Evolutionary conservation across 2,888 invertebrate species (phyloP).

Genomic region (Drosophila emarginata): DNA sequence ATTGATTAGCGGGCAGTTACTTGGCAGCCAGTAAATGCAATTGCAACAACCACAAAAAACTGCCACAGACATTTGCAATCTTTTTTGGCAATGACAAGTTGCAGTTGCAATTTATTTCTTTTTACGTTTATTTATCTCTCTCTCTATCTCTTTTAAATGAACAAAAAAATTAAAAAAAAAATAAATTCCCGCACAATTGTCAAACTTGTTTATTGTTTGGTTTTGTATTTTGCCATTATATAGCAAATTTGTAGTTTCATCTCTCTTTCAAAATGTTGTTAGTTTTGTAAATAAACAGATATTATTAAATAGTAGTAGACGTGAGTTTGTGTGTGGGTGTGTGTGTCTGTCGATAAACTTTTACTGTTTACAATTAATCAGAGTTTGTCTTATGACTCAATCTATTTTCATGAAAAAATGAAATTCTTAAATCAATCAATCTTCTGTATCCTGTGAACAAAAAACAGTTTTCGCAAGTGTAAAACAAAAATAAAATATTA

Average conservation of each 20-base stretch:
- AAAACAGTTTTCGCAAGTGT: too few relatives aligned
- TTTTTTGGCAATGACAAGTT: constrained; percentile 76
- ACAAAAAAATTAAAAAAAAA: constrained; percentile 26
- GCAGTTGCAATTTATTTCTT: constrained; percentile 39
- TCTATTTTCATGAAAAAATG: not conserved
- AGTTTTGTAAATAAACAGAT: not conserved
- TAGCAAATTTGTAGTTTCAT: constrained; percentile 31
- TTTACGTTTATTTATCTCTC: constrained; percentile 22
- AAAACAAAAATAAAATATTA: too few relatives aligned
- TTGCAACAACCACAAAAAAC: constrained; percentile 34
- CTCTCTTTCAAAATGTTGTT: constrained; percentile 36
- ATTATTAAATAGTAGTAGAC: not conserved
- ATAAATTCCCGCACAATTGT: constrained; percentile 61
- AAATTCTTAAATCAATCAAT: too few relatives aligned
- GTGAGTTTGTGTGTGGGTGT: too few relatives aligned
- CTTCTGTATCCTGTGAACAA: too few relatives aligned
- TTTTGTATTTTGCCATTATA: constrained; percentile 26
- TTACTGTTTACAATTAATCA: not conserved
- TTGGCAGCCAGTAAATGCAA: constrained; percentile 53
- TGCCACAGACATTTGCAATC: constrained; percentile 70
- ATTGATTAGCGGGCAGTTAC: constrained; percentile 73
- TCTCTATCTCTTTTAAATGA: constrained; percentile 15
- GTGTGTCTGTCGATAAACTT: not conserved
- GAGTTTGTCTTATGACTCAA: constrained; percentile 1
- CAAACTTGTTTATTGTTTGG: constrained; percentile 62